Base-by-base conservation (phyloP, 2,888 invertebrate species). In the Osmoderma eremita region DNA sequence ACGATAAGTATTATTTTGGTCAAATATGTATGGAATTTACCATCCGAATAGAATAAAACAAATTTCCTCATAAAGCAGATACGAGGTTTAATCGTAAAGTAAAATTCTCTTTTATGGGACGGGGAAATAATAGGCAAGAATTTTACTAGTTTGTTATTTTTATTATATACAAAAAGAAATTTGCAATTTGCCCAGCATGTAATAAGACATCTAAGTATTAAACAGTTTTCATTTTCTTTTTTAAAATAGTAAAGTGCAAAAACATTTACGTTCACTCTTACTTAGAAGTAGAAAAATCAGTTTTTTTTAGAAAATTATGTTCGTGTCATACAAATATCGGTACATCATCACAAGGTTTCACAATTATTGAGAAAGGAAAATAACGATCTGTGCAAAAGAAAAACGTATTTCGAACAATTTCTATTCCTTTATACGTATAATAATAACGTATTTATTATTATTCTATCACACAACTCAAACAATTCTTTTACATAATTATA, bases 81-180 rank as follows among this genome's bases (percentile, higher is more conserved):
- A 4, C 5, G 24, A 24, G 5, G 5, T 24, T 4, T 24, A 24
- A 4, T 24, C 24, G 24, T 24, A 5, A 24, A 10, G 10, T 5
- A 30, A 30, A 6, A n/a, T n/a, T n/a, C n/a, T n/a, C n/a, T n/a
- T n/a, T n/a, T 2, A 30, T 3, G 30, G 30, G 10, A 30, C 5
- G 10, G 5, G 6, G 24, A 30, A 38, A 51, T 50, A 63, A 67
- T 20, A 18, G 63, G 63, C 22, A 67, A 58, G 1, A 3, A 1
- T 6, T 30, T 30, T 72, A 69, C 70, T 73, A 74, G 69, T 68
- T 30, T 72, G 70, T 73, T 73, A 69, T 74, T 72, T 74, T 74
- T 71, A 71, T 71, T 73, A 74, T 74, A 73, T 74, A 74, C 74
- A 74, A 74, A 73, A 73, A 73, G 70, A 70, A 73, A 70, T 71